Conservation (phyloP, 2,797 vertebrate genomes). For the Parauchenoglanis ngamensis region DNA sequence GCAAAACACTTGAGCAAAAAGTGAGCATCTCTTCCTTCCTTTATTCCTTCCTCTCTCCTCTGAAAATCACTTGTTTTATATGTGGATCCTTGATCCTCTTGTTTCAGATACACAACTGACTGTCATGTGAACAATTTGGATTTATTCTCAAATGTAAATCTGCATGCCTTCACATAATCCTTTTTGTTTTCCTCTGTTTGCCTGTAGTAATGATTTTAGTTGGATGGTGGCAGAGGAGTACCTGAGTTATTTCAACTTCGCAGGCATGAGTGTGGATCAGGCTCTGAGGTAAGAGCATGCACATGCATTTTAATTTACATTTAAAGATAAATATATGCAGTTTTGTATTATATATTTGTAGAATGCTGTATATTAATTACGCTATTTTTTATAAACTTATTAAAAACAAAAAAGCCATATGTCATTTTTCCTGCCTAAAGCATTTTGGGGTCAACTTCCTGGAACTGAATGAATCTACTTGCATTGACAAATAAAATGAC, state of each 20-base stretch:
- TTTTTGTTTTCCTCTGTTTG: conserved; percentile 10
- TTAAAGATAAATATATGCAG: neutral
- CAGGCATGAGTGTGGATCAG: conserved; percentile 87
- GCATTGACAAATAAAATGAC: neutral
- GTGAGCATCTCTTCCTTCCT: conserved; percentile 67
- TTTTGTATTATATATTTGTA: neutral
- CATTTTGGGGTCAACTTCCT: neutral
- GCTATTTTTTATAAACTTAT: neutral
- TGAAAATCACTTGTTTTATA: neutral
- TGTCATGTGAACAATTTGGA: neutral
- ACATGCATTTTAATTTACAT: neutral
- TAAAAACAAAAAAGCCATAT: neutral
- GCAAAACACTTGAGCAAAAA: conserved; percentile 93
- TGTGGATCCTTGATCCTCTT: neutral
- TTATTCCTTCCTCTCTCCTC: neutral
- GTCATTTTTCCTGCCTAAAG: neutral
- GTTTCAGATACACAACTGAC: neutral
- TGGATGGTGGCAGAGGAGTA: conserved; percentile 93
- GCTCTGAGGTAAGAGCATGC: conserved; percentile 83
- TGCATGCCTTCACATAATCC: neutral
- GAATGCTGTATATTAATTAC: neutral
- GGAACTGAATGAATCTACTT: neutral
- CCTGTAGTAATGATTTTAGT: conserved; percentile 92
- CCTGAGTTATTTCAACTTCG: conserved; percentile 89
- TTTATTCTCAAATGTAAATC: conserved; percentile 5